Evolutionary conservation across 2,888 invertebrate genomes (phyloP).

Genomic region (Apodemia hepburni): DNA sequence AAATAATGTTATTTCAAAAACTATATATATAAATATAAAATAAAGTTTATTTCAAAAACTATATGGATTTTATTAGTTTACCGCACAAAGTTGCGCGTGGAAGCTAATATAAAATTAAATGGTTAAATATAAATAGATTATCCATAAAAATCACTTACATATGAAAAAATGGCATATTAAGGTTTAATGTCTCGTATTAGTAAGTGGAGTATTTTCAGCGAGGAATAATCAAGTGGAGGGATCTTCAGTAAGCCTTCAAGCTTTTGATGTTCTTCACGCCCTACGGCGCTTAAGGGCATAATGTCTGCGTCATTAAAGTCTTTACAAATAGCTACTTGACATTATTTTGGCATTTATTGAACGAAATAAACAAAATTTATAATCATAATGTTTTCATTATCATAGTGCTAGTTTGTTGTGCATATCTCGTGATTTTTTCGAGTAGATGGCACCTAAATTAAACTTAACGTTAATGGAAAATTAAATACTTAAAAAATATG

Average conservation of each 20-base stretch:
- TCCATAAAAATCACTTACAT: neutral
- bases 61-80: too few relatives aligned
- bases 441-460: too few relatives aligned
- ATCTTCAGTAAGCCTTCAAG: constrained; percentile 31
- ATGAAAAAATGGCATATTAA: neutral
- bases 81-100: too few relatives aligned
- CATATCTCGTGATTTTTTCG: too few relatives aligned
- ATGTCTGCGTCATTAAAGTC: constrained; percentile 22
- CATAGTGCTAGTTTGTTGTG: too few relatives aligned
- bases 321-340: constrained; percentile 26
- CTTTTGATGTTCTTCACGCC: constrained; percentile 32
- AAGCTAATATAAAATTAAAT: too few relatives aligned
- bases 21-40: too few relatives aligned
- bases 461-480: too few relatives aligned
- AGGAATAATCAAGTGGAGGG: constrained; percentile 48
- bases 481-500: too few relatives aligned
- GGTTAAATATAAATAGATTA: neutral
- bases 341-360: neutral
- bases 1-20: too few relatives aligned
- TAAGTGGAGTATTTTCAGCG: constrained; percentile 36
- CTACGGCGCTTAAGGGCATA: constrained; percentile 28
- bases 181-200: constrained; percentile 15
- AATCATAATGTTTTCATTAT: constrained; percentile 22
- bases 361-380: constrained; percentile 36
- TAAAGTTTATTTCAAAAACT: too few relatives aligned